Evolutionary conservation across 2,797 vertebrate species (phyloP).

Genomic region (Darevskia nairensis): DNA sequence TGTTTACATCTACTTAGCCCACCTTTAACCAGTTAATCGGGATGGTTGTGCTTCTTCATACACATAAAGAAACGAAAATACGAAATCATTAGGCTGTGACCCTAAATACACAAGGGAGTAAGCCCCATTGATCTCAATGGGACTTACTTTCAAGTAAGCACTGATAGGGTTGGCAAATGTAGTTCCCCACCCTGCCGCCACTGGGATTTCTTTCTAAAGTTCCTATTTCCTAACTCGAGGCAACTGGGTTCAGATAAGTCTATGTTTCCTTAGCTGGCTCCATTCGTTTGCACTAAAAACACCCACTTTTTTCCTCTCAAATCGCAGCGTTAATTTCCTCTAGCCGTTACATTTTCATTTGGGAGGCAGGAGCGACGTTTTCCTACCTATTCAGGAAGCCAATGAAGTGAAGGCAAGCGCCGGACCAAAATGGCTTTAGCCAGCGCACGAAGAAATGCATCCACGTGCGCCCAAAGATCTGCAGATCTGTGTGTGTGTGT

Average conservation of each 20-base stretch:
- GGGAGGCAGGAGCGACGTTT: neutral
- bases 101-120: neutral
- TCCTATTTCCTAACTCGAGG: neutral
- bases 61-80: neutral
- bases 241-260: fast-evolving
- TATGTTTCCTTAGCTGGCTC: fast-evolving
- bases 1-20: neutral
- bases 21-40: neutral
- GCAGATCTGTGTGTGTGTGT: no score
- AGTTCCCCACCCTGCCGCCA: neutral
- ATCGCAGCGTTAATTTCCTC: neutral
- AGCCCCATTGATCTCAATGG: neutral
- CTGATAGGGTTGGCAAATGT: neutral
- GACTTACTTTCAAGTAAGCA: neutral
- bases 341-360: neutral
- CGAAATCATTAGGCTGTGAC: no score
- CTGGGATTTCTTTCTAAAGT: fast-evolving
- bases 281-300: neutral
- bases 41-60: no score
- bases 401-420: neutral
- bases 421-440: neutral
- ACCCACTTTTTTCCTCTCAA: neutral
- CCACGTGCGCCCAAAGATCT: neutral
- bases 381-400: neutral
- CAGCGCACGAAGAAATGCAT: neutral